Evolutionary conservation across 2,888 invertebrate genomes (phyloP), one percentile per base, ranked within the genome.

Genomic region (Amblyjoppa fuscipennis): DNA sequence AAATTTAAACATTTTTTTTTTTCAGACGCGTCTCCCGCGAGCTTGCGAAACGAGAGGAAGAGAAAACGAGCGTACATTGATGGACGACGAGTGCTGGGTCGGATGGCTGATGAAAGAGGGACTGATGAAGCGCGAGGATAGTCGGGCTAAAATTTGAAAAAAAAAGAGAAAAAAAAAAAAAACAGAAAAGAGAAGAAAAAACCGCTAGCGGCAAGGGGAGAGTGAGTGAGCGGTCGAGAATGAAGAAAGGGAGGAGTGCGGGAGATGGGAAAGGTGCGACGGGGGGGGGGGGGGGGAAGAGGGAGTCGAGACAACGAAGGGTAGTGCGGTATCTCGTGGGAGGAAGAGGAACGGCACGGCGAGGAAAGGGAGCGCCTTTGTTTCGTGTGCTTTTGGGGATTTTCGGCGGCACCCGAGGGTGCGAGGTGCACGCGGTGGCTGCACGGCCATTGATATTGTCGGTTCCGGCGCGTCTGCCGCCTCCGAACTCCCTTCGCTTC

Each of bases 371-470:
- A 84, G 75, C 76, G 75, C 76, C 90, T 91, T 92, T 92, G 92
- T 92, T 91, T 91, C 89, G 88, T 87, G 89, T 86, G 91, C 91
- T 91, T 91, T 91, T 90, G 90, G 90, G 90, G 88, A 91, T 92
- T 92, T 91, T 91, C 89, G 91, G 91, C 87, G 88, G 90, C 89
- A 90, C 89, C 89, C 89, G 84, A 86, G 88, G 86, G 88, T 87
- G 88, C 81, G 89, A 89, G 88, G 88, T 89, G 86, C 87, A 89
- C 81, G 87, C 77, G 86, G 86, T 69, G 87, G 71, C 56, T 81
- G 71, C 83, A 77, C 82, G 80, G 88, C 87, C 88, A 90, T 90
- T 90, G 90, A 90, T 91, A 91, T 90, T 83, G 87, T 84, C 85
- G 85, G 85, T 90, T 88, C 86, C 89, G 91, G 87, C 88, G 87